Conservation (phyloP, 2,797 vertebrate genomes). For the Crenuchus spilurus region DNA sequence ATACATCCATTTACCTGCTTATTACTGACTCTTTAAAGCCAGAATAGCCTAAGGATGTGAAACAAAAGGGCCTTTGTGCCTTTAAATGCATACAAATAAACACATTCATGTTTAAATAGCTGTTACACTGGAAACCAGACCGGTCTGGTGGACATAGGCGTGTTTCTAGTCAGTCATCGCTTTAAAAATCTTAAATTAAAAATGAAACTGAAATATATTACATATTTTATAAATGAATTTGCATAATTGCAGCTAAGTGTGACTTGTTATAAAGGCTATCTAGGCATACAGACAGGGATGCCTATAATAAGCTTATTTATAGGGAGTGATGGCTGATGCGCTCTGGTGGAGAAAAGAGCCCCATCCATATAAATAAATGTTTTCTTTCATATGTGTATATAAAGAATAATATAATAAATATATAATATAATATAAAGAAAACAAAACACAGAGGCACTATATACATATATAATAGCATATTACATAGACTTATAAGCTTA, state of each 20-base stretch:
- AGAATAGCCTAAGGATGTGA: not conserved
- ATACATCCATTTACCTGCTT: not conserved
- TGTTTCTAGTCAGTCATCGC: conserved; percentile 56
- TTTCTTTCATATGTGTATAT: no score
- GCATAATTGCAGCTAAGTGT: not conserved
- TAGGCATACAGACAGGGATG: conserved; percentile 8
- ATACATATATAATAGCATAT: not conserved
- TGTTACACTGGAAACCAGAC: conserved; percentile 72
- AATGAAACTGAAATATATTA: not conserved
- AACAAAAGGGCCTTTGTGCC: conserved; percentile 10
- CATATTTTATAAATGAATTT: not conserved
- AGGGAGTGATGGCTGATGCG: conserved; percentile 7
- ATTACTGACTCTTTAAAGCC: not conserved
- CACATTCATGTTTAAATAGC: no score
- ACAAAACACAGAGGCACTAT: no score
- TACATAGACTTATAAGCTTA: not conserved
- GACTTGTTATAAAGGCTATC: not conserved
- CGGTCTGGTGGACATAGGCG: conserved; percentile 70
- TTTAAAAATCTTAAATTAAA: conserved; percentile 20
- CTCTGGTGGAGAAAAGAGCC: not conserved
- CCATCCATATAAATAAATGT: no score
- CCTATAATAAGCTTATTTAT: conserved; percentile 45
- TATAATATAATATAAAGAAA: no score
- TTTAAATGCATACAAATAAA: conserved; percentile 2
- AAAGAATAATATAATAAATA: no score